phyloP scores from a whole-genome alignment of 1,140 invertebrate species.

The Ridgeia piscesae region DNA sequence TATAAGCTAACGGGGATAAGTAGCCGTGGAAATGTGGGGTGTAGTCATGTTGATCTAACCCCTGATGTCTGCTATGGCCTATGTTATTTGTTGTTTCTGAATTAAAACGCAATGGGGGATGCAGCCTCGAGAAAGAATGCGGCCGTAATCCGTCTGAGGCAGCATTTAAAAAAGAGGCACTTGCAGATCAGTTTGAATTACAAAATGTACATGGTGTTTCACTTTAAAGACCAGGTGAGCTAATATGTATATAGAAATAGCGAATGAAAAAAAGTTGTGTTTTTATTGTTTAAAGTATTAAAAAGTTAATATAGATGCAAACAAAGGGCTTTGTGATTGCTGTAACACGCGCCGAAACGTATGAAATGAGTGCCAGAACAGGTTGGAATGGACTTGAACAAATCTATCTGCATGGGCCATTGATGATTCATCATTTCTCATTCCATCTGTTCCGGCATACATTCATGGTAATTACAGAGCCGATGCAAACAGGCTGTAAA shows the following conservation, averaged over 20 bases:
- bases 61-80: neutral
- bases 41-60: neutral
- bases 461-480: no score
- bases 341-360: no score
- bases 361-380: no score
- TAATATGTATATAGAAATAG: constrained; percentile 21
- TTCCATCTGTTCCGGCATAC: no score
- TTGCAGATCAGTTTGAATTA: constrained; percentile 57
- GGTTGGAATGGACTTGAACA: no score
- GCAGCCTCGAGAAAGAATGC: constrained; percentile 45
- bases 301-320: neutral
- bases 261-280: neutral
- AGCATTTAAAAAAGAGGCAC: constrained; percentile 49
- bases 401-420: no score
- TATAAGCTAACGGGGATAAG: neutral
- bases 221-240: constrained; percentile 55
- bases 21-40: neutral
- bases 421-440: no score
- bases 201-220: constrained; percentile 55
- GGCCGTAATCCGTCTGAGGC: constrained; percentile 44
- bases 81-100: constrained; percentile 6
- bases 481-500: no score
- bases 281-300: neutral
- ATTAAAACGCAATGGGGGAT: constrained; percentile 43
- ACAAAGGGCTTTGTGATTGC: no score